Conservation (phyloP, 2,888 invertebrate species). For the Balanococcus diminutus region DNA sequence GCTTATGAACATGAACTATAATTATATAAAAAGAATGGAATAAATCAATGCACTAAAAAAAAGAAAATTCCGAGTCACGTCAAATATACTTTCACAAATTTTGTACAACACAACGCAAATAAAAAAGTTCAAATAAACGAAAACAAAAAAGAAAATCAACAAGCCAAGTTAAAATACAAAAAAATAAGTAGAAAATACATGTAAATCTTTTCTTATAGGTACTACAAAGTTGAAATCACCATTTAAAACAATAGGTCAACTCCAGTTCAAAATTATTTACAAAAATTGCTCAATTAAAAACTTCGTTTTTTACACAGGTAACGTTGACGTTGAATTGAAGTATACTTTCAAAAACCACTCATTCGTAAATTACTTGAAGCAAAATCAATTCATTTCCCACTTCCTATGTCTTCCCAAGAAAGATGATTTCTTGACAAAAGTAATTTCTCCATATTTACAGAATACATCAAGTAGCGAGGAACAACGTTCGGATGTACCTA, state of each 20-base stretch:
- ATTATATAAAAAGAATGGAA: too few relatives aligned
- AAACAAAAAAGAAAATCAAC: neutral
- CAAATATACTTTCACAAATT: too few relatives aligned
- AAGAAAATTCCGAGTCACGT: too few relatives aligned
- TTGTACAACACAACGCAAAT: neutral
- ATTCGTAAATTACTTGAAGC: too few relatives aligned
- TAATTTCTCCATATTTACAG: conserved; percentile 46
- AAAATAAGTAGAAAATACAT: neutral
- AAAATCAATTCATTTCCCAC: neutral
- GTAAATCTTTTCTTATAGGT: neutral
- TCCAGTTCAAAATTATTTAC: neutral
- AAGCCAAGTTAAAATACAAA: neutral
- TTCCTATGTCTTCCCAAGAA: conserved; percentile 47
- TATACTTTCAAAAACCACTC: too few relatives aligned
- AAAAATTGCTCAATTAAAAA: neutral
- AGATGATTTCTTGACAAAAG: conserved; percentile 31
- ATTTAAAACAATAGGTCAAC: too few relatives aligned
- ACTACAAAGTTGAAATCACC: neutral
- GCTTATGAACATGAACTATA: too few relatives aligned
- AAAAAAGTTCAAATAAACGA: neutral
- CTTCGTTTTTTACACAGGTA: neutral
- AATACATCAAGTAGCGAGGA: conserved; percentile 50
- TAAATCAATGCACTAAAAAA: too few relatives aligned
- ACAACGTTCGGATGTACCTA: conserved; percentile 44
- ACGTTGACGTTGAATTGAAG: neutral